A percentile compares a stretch with the other conserved stretches of the same genome.
phyloP scores from a whole-genome alignment of 2,797 vertebrate genomes.

The Tenualosa ilisha region DNA sequence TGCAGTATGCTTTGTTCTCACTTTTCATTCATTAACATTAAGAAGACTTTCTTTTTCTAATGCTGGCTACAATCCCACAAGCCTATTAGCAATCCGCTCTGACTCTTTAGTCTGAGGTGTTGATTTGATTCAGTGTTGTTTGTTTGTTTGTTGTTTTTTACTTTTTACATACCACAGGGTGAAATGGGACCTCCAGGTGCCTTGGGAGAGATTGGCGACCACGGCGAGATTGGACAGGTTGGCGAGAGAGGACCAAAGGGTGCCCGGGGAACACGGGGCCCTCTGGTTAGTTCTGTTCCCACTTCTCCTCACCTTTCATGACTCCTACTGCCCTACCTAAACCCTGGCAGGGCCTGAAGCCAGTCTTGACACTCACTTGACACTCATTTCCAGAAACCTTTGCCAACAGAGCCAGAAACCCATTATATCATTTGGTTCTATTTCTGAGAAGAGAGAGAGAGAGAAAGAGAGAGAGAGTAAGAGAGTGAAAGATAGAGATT shows the following conservation, averaged over 20 bases:
- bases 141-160: neutral
- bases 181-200: constrained; percentile 84
- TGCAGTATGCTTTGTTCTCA: neutral
- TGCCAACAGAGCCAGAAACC: neutral
- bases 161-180: constrained; percentile 75
- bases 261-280: constrained; percentile 89
- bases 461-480: neutral
- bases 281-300: constrained; percentile 71
- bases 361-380: neutral
- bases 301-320: neutral
- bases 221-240: constrained; percentile 77
- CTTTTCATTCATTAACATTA: neutral
- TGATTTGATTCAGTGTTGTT: neutral
- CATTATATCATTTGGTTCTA: neutral
- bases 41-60: neutral
- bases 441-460: neutral
- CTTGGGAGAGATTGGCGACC: constrained; percentile 80
- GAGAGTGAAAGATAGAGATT: neutral
- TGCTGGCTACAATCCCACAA: neutral
- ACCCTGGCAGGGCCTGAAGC: neutral
- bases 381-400: neutral
- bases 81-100: neutral
- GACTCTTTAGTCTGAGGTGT: constrained; percentile 19
- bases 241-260: constrained; percentile 89
- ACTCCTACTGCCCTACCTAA: neutral